Base-by-base conservation (phyloP, 2,888 invertebrate genomes). In the Sinopyrophorus schimmeli region DNA sequence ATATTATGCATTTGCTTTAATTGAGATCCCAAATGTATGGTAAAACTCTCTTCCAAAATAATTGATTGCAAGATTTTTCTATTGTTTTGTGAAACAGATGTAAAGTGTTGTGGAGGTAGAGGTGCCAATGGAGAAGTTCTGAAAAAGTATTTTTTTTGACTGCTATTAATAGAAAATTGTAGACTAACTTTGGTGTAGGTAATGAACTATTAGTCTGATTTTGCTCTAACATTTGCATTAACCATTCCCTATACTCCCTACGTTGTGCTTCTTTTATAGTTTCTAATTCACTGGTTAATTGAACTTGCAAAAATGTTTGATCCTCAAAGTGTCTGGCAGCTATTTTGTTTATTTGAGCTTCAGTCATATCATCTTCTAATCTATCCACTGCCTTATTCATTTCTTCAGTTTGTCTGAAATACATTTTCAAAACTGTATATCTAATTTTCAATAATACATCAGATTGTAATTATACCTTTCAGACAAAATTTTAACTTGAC, bases 1-100 rank as follows among this genome's bases (percentile, higher is more conserved):
- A 98, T 88, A 73, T 99, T 99, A 74, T 99, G 97, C 80, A 95
- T 98, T 68, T 97, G 96, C 73, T 99, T 99, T 72, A 98, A 81
- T 76, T 99, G 99, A 3, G 96, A 94, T 35, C 98, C 97, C 55
- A 97, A 79, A 77, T 97, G 95, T 66, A 98, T 96, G 11, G 97
- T 98, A 73, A 97, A 98, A 74, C 94, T 95, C 76, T 97, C 97
- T 75, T 96, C 95, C 65, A 92, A 59, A 42, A 68, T 63, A 27
- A 69, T 68, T 23, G 54, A 47, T 32, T 58, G 58, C 3, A 44
- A 24, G 17, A 32, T 30, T 24, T 52, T 57, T 32, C 47, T 47
- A 20, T 50, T 53, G 26, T 27, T 42, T 9, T 49, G 31, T 23
- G 24, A 47, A 17, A 34, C 54, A 32, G 28, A 40, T 15, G 46